Conservation (phyloP, 2,888 invertebrate species). For the Parascotia fuliginaria region DNA sequence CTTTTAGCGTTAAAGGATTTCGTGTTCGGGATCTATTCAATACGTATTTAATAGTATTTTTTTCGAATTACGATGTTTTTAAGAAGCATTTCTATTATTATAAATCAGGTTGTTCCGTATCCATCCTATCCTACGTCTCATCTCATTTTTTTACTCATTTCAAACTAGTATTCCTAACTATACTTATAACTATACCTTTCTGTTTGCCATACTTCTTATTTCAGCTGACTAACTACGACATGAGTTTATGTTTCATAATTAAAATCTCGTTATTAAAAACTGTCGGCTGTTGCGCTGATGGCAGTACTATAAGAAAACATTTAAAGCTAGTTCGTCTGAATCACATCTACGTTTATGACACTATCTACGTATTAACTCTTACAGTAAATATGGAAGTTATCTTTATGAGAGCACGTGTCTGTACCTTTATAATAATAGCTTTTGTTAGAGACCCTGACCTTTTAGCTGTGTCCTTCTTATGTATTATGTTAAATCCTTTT, state of each 20-base stretch:
- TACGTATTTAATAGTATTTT: not conserved
- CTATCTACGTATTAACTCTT: constrained; percentile 31
- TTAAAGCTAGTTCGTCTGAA: constrained; percentile 12
- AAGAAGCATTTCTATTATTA: no score
- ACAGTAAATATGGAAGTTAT: constrained; percentile 29
- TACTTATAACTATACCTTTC: no score
- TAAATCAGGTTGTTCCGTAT: no score
- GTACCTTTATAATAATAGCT: constrained; percentile 24
- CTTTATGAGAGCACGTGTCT: constrained; percentile 18
- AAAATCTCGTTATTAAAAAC: not conserved
- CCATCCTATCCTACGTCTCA: no score
- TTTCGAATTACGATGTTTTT: no score
- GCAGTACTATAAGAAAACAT: constrained; percentile 22
- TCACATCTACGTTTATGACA: constrained; percentile 23
- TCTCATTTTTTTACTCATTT: no score
- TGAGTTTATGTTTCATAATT: not conserved
- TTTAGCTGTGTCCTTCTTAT: constrained; percentile 23
- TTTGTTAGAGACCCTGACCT: constrained; percentile 34
- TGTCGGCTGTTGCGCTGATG: constrained; percentile 3
- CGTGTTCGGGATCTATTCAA: not conserved
- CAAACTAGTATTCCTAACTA: no score
- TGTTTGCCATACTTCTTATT: no score
- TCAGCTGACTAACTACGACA: no score
- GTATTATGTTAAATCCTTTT: constrained; percentile 21
- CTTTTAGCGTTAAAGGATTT: constrained; percentile 5